Evolutionary conservation across 2,888 invertebrate genomes (phyloP), one percentile per base, ranked within the genome.

Genomic region (Choristoneura rosaceana): DNA sequence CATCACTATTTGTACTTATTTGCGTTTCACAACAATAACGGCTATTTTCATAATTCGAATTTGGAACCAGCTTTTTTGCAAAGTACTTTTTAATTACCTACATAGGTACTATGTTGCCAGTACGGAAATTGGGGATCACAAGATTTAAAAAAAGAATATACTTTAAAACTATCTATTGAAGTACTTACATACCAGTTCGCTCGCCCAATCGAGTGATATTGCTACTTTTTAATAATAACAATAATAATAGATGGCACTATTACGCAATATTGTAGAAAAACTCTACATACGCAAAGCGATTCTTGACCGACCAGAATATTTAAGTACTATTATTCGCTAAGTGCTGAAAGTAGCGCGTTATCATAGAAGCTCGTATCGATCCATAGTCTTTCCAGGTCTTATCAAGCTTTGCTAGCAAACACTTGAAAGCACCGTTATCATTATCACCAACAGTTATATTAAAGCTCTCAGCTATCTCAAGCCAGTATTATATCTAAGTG

Each of bases 401-500:
- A 64, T 64, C 64, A 50, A 33, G 47, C 47, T n/a, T 15, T 43
- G 79, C 55, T 88, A 83, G 82, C 76, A 74, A 90, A 82, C 92
- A 93, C 92, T 91, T 85, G 82, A 90, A 82, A 77, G 79, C 76
- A 77, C 15, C 52, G 52, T 52, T 52, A 52, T 52, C 84, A 84
- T 85, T 88, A 89, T 87, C 68, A 90, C 85, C 87, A 83, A 85
- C 84, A 84, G 88, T 87, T 81, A 89, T 90, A 91, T 90, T 90
- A 88, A 87, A 90, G 86, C 90, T 88, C 86, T 88, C 83, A 81
- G 84, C 85, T 93, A 93, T 92, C 93, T 93, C 93, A 92, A 93
- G 90, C 92, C 86, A 90, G 85, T 87, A 84, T 85, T 87, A 87
- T 91, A 92, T 91, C 91, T 88, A 84, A 87, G 82, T 84, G 80